Evolutionary conservation across 2,113 vertebrate species (phyloP), one percentile per base, ranked within the genome.

Genomic region (Sapajus apella): DNA sequence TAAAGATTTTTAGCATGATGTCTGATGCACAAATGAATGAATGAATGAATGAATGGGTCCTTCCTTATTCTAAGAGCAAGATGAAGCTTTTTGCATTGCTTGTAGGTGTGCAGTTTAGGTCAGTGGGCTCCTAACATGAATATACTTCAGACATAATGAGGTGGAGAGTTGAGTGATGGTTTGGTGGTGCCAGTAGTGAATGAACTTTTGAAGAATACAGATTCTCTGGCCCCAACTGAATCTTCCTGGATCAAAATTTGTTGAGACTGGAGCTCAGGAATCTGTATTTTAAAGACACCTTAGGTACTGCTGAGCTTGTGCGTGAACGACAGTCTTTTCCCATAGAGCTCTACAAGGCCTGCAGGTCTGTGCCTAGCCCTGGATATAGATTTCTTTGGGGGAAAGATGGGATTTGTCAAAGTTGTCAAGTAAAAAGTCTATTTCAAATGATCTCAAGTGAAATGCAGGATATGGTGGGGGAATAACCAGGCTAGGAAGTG

Each of bases 401-500:
- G 98, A 64, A 27, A 98, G 98, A 99, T 99, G 99, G 99, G 99
- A 97, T 99, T 99, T 97, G 99, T 99, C 55, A 99, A 99, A 98
- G 99, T 99, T 97, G 99, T 99, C 87, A 99, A 99, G 98, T 99
- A 99, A 98, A 99, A 99, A 98, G 98, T 99, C 20, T 99, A 99
- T 98, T 99, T 99, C 98, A 99, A 99, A 99, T 99, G 99, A 97
- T 99, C 99, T 97, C 99, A 99, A 98, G 99, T 99, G 66, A 99
- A 99, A 90, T 99, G 99, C 98, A 99, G 99, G 98, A 99, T 99
- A 98, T 99, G 99, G 99, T 99, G 98, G 56, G 99, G 99, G 99
- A 96, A 99, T 99, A 6, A 98, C 82, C 99, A 99, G 90, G 99
- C 99, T 95, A 99, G 99, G 97, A 99, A 99, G 98, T 99, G 99